phyloP scores from a whole-genome alignment of 2,797 vertebrate species.

The Cuniculus paca region DNA sequence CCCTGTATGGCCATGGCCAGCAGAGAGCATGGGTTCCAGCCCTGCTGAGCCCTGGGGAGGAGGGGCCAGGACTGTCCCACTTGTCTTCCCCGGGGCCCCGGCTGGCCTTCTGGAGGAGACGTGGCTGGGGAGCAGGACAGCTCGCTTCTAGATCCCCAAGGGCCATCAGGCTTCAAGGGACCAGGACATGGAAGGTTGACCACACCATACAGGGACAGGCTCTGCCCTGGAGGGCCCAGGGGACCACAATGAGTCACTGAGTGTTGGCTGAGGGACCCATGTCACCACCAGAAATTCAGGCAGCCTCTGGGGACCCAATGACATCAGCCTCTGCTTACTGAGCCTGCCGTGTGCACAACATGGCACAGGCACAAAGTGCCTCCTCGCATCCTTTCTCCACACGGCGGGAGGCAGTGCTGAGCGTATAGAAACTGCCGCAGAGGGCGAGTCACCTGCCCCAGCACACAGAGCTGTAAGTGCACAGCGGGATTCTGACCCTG shows the following conservation, averaged over 20 bases:
- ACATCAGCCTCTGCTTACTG: neutral
- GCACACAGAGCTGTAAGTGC: neutral
- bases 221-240: too few relatives aligned
- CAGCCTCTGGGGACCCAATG: too few relatives aligned
- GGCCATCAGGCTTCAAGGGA: neutral
- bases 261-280: neutral
- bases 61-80: too few relatives aligned
- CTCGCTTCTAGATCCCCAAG: neutral
- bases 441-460: neutral
- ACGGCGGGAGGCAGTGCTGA: too few relatives aligned
- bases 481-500: neutral
- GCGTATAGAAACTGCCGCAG: neutral
- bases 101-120: neutral
- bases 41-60: neutral
- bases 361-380: neutral
- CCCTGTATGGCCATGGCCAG: neutral
- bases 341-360: neutral
- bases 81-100: neutral
- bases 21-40: neutral
- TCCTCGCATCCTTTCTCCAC: neutral
- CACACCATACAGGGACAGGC: neutral
- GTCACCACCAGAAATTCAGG: too few relatives aligned
- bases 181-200: neutral
- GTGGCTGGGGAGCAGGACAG: slow-evolving; percentile 62
- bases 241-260: neutral